These are phyloP conservation scores for Augochlorella aurata DNA, from an alignment of 2,888 invertebrate species.

Conservation along the genomic window DNA sequence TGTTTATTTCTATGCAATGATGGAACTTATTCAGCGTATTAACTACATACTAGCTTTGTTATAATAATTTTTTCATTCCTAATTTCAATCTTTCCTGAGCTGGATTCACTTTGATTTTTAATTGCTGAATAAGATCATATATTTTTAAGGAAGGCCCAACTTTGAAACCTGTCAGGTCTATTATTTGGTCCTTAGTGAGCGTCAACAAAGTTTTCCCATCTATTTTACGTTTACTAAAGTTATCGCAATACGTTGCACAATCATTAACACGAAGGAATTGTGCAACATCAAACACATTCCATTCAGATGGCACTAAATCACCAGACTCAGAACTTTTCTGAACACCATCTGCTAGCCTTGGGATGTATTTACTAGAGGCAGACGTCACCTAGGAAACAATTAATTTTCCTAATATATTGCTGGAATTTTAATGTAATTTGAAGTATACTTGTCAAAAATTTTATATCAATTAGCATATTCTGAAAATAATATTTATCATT, in stretches of 20 bases:
- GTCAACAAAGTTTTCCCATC: slow-evolving; percentile 91
- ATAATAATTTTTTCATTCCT: slow-evolving; percentile 87
- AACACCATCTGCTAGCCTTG: slow-evolving; percentile 83
- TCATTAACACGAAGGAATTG: slow-evolving; percentile 95
- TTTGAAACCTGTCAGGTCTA: slow-evolving; percentile 94
- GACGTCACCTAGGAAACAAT: slow-evolving; percentile 81
- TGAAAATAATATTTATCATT: neutral
- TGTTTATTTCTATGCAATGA: slow-evolving; percentile 70
- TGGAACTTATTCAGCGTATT: slow-evolving; percentile 68
- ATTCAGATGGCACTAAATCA: slow-evolving; percentile 86
- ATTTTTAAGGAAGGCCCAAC: slow-evolving; percentile 97
- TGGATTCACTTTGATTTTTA: slow-evolving; percentile 92
- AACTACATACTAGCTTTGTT: slow-evolving; percentile 77
- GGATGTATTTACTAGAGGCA: slow-evolving; percentile 84
- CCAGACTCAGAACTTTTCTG: slow-evolving; percentile 83
- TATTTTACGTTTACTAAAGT: slow-evolving; percentile 86
- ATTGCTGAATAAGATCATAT: slow-evolving; percentile 94
- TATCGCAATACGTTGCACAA: slow-evolving; percentile 85
- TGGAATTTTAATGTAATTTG: neutral
- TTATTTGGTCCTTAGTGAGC: slow-evolving; percentile 94
- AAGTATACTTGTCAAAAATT: neutral
- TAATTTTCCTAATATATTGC: slow-evolving; percentile 37
- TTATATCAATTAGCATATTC: neutral
- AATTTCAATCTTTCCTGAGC: slow-evolving; percentile 87
- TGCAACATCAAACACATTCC: slow-evolving; percentile 94